Evolutionary conservation across 2,797 vertebrate species (phyloP), one percentile per base, ranked within the genome.

Genomic region (Steatocranus sp.): DNA sequence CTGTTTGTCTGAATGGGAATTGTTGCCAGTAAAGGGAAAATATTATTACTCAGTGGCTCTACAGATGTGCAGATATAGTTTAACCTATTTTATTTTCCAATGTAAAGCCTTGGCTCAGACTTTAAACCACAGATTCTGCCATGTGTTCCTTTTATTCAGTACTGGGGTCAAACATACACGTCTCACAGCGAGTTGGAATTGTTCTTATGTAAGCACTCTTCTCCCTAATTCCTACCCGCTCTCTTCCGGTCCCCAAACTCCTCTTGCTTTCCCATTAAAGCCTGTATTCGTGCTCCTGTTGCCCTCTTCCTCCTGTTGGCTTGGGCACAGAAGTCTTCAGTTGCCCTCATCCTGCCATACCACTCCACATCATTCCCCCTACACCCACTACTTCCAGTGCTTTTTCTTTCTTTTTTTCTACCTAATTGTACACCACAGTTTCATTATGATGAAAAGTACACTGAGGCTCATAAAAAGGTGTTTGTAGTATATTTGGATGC

Each of bases 161-260:
- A 61, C 68, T 30, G 73, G 34, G 58, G 51, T 84, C 76, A 86
- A 81, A 82, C 50, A 70, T 46, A 56, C 70, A 78, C 4, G 11
- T 83, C 81, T 76, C 78, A 74, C 61, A 74, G 70, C 32, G 43
- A 79, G 46, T 85, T 82, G 17, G 56, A 43, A 68, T 85, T 79
- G 46, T 58, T 90, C 83, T 95, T 93, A 88, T 70, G 78, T 91
- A 94, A 95, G 89, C 79, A 79, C 78, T 87, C 77, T 88, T 92
- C 93, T 84, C 88, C 87, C 90, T 85, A 87, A 94, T 87, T 92
- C 86, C 79, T 66, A 34, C 81, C 66, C 61, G 53, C 86, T 87
- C 85, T 78, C 36, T 85, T 54, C 48, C 20, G 2, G 80, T 86
- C 83, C 84, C 81, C 77, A 73, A 80, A 85, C 84, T 83, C 87